phyloP scores from a whole-genome alignment of 2,888 invertebrate species.

The Margaritifera margaritifera region DNA sequence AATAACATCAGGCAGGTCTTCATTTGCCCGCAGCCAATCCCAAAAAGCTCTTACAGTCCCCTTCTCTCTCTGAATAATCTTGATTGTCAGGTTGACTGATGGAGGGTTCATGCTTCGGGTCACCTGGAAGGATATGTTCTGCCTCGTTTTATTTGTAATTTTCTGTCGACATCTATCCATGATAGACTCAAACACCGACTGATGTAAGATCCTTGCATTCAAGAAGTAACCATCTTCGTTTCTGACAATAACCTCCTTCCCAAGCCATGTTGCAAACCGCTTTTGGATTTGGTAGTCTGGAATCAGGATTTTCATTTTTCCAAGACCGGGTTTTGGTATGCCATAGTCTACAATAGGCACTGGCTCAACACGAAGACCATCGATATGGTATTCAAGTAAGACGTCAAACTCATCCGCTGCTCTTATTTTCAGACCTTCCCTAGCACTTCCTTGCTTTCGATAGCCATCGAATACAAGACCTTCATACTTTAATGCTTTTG shows the following conservation, averaged over 20 bases:
- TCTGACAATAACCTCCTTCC: slow-evolving; percentile 8
- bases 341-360: background rate
- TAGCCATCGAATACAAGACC: slow-evolving; percentile 19
- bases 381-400: slow-evolving; percentile 25
- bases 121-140: slow-evolving; percentile 9
- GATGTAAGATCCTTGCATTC: slow-evolving; percentile 19
- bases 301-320: slow-evolving; percentile 3
- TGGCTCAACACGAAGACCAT: slow-evolving; percentile 12
- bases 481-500: slow-evolving; percentile 6
- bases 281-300: slow-evolving; percentile 4
- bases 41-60: background rate
- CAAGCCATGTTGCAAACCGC: slow-evolving; percentile 3
- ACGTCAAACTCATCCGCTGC: slow-evolving; percentile 39
- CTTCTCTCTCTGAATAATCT: background rate
- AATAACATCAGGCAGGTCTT: too few species aligned
- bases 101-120: slow-evolving; percentile 28
- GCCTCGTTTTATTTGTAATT: background rate
- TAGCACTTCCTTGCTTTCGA: slow-evolving; percentile 32
- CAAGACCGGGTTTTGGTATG: background rate
- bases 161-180: slow-evolving; percentile 8
- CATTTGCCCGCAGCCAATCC: too few species aligned
- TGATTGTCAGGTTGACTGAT: slow-evolving; percentile 30
- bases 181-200: slow-evolving; percentile 21
- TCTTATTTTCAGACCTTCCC: slow-evolving; percentile 37
- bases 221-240: slow-evolving; percentile 4